Conservation (phyloP, 1,140 invertebrate species). For the Eciton burchellii region DNA sequence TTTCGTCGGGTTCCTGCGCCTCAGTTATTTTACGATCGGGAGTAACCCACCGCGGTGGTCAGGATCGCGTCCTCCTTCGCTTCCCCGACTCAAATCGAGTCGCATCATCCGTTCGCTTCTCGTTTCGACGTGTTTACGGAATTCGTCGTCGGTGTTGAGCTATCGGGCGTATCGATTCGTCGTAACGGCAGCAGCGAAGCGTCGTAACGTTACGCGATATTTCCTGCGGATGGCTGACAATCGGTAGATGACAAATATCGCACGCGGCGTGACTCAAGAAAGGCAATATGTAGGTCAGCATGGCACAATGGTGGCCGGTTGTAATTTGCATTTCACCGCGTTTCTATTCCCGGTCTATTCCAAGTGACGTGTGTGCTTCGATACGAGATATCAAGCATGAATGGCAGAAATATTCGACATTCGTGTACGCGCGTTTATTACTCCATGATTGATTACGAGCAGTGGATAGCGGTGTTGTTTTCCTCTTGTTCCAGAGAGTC, state of each 20-base stretch:
- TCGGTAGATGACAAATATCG: conserved; percentile 43
- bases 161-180: neutral
- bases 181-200: neutral
- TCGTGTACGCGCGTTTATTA: neutral
- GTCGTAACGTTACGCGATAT: neutral
- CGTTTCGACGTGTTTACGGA: conserved; percentile 19
- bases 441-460: too few relatives aligned
- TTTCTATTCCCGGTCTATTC: conserved; percentile 40
- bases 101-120: conserved; percentile 18
- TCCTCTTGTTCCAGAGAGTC: neutral
- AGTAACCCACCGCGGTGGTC: conserved; percentile 75
- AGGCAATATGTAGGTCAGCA: conserved; percentile 34
- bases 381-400: conserved; percentile 15
- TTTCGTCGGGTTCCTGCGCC: conserved; percentile 79
- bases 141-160: neutral
- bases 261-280: neutral
- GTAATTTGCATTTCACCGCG: conserved; percentile 48
- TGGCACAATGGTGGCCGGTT: neutral
- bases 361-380: neutral
- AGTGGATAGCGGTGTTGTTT: too few relatives aligned
- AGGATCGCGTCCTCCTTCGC: conserved; percentile 69
- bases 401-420: neutral
- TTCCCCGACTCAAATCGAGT: conserved; percentile 50
- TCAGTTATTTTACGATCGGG: conserved; percentile 79
- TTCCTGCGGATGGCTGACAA: conserved; percentile 19